phyloP scores from a whole-genome alignment of 2,888 invertebrate species.

The Aphodius granarius region DNA sequence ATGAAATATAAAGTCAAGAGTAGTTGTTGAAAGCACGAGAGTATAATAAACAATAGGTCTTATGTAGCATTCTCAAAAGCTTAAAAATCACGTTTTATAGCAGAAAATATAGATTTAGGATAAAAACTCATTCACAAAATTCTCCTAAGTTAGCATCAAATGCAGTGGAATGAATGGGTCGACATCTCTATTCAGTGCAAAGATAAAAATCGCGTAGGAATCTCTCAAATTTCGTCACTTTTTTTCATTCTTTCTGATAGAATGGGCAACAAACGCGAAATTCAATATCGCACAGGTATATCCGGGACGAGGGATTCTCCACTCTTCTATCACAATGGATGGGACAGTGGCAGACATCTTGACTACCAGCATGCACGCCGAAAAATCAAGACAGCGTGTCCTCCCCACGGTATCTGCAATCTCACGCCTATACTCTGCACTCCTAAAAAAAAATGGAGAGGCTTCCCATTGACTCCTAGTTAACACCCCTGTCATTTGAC shows the following conservation, averaged over 20 bases:
- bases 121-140: neutral
- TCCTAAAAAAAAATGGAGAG: constrained; percentile 4
- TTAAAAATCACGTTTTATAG: neutral
- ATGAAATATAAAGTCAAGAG: too few relatives aligned
- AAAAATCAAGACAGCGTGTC: constrained; percentile 17
- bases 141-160: neutral
- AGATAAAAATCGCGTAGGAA: neutral
- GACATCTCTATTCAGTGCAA: neutral
- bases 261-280: neutral
- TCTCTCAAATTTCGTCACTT: neutral
- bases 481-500: neutral
- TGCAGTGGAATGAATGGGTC: neutral
- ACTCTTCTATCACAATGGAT: neutral
- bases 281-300: neutral
- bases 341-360: constrained; percentile 20
- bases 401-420: constrained; percentile 8
- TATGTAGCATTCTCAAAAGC: too few relatives aligned
- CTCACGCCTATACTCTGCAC: constrained; percentile 10
- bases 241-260: neutral
- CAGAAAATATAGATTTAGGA: neutral
- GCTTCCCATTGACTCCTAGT: constrained; percentile 13
- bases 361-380: constrained; percentile 19
- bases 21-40: too few relatives aligned
- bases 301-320: neutral
- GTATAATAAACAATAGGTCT: too few relatives aligned